Base-by-base conservation (phyloP, 2,888 invertebrate species). In the Brassicogethes aeneus region DNA sequence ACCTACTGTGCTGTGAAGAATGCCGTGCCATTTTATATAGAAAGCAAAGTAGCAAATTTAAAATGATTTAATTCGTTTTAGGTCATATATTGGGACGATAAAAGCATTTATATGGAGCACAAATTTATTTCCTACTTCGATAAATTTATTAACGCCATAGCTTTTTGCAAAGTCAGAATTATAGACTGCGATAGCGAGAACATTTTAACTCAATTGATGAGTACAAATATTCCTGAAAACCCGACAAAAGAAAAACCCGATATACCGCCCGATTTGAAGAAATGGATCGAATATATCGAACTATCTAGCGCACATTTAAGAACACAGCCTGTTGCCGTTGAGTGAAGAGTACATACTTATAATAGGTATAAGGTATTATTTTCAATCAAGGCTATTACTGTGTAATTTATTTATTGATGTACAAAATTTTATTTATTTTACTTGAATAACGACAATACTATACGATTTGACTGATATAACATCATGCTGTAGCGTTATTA, bases 21-120 rank as follows among this genome's bases (percentile, higher is more conserved):
- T 39, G 13, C 16, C 14, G 15, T 38, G 15, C 14, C n/a, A 8
- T 15, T 15, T 12, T 10, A 13, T 17, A 36, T 43, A 30, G n/a
- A 42, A 37, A 15, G 15, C 16, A 30, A 15, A 40, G n/a, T 3
- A 30, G 16, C 12, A 29, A 30, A 23, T 44, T 36, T 34, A 36
- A 15, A 16, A 15, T 33, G 14, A 32, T 35, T 13, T 35, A 34
- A n/a, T n/a, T n/a, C n/a, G n/a, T n/a, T n/a, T 30, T 67, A 87
- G 85, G 77, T 91, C 37, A 74, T 87, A 39, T 88, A 85, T 61
- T 92, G 91, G 91, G 90, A 92, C 61, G 79, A 82, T 2, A 78
- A 80, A 52, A 80, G 83, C 16, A 74, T 92, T 40, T 92, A 84
- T 61, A 77, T 91, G 72, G 88, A 90, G 62, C 91, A 92, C 62